Conservation (phyloP, 2,113 vertebrate species). For the Pteruthius melanotis region DNA sequence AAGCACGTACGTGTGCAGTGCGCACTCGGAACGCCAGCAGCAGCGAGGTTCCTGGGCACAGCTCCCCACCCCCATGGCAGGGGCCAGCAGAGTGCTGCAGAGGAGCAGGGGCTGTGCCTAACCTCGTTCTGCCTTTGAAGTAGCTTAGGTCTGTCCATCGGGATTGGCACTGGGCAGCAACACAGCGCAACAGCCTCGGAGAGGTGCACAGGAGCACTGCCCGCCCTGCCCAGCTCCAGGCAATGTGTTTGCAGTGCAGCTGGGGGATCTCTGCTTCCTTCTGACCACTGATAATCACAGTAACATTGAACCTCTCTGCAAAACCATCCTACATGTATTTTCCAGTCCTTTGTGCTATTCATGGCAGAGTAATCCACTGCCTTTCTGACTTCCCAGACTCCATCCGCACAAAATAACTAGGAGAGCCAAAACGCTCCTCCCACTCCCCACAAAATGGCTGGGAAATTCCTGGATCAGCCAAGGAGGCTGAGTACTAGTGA, state of each 20-base stretch:
- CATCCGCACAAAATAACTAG: neutral
- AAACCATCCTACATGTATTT: fast-evolving
- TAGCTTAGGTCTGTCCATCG: fast-evolving
- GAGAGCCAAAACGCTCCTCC: neutral
- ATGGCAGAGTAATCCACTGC: neutral
- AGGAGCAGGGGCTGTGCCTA: fast-evolving
- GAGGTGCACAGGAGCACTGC: no score
- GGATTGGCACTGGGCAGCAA: fast-evolving
- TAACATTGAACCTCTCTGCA: neutral
- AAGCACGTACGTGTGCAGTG: fast-evolving
- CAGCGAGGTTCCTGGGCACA: fast-evolving
- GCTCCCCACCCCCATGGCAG: fast-evolving
- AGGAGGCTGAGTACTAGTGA: neutral
- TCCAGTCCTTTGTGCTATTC: neutral
- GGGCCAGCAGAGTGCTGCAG: fast-evolving
- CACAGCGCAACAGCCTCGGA: fast-evolving
- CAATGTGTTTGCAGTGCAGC: fast-evolving
- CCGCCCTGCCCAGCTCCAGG: fast-evolving
- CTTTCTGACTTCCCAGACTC: neutral
- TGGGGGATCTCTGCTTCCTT: fast-evolving
- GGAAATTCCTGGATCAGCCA: neutral
- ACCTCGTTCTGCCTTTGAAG: fast-evolving
- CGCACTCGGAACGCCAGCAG: fast-evolving
- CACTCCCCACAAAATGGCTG: neutral
- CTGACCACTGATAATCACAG: neutral